Percentiles rank a stretch among this genome's conserved stretches.
These are phyloP conservation scores for Amiota communis DNA, from an alignment of 2,888 invertebrate genomes.

Conservation along the genomic window DNA sequence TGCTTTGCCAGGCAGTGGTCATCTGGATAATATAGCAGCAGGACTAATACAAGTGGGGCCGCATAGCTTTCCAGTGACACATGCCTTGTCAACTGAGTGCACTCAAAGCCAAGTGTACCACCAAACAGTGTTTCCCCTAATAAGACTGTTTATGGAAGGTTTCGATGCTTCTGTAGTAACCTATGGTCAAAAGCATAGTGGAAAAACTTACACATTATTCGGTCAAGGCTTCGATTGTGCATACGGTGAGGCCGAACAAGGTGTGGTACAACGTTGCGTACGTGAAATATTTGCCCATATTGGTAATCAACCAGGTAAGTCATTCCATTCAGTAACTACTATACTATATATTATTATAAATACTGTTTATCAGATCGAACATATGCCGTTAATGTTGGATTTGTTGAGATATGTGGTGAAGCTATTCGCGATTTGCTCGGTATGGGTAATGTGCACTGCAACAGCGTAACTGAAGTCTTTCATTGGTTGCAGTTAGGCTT, in stretches of 20 bases:
- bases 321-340: not conserved
- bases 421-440: slow-evolving; percentile 77
- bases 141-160: slow-evolving; percentile 81
- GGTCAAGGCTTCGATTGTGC: slow-evolving; percentile 79
- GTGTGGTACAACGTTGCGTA: slow-evolving; percentile 80
- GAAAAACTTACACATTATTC: slow-evolving; percentile 83
- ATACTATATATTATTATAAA: not conserved
- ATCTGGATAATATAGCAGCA: slow-evolving; percentile 64
- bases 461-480: slow-evolving; percentile 80
- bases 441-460: slow-evolving; percentile 76
- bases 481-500: slow-evolving; percentile 81
- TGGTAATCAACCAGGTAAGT: slow-evolving; percentile 74
- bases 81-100: slow-evolving; percentile 77
- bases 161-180: slow-evolving; percentile 84
- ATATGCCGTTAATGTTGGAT: slow-evolving; percentile 80
- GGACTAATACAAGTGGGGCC: slow-evolving; percentile 71
- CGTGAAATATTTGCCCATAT: slow-evolving; percentile 82
- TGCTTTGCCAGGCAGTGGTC: slow-evolving; percentile 48
- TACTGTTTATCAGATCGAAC: slow-evolving; percentile 74
- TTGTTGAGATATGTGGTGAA: slow-evolving; percentile 83
- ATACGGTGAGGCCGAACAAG: slow-evolving; percentile 80
- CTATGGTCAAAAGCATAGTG: slow-evolving; percentile 79
- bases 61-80: slow-evolving; percentile 75
- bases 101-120: slow-evolving; percentile 79
- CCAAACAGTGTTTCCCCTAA: slow-evolving; percentile 79